Evolutionary conservation across 2,797 vertebrate genomes (phyloP).

Genomic region (Acridotheres tristis): DNA sequence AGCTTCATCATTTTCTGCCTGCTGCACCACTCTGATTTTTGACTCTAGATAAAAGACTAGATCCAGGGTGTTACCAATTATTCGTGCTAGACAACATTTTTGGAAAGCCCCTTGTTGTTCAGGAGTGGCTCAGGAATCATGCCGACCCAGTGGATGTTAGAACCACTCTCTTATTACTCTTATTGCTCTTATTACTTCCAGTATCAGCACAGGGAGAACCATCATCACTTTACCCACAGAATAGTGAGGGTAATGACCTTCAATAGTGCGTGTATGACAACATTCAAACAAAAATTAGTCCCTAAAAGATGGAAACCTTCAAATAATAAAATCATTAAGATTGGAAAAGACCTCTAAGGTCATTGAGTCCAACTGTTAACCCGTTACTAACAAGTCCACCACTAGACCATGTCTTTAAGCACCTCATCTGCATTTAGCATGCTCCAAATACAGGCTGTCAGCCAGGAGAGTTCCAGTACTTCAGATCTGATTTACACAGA

Average conservation of each 20-base stretch:
- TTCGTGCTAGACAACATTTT: background rate
- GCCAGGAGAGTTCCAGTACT: background rate
- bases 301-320: background rate
- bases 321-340: background rate
- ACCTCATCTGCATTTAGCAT: background rate
- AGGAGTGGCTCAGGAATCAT: background rate
- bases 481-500: background rate
- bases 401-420: background rate
- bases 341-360: background rate
- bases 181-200: background rate
- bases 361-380: background rate
- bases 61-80: background rate
- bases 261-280: background rate
- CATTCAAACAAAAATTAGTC: background rate
- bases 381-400: background rate
- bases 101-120: background rate
- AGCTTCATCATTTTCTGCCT: background rate
- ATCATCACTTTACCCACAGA: background rate
- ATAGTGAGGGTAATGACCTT: background rate
- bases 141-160: background rate
- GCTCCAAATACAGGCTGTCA: background rate
- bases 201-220: background rate
- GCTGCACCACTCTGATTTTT: background rate
- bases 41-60: background rate
- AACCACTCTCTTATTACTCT: background rate